Conservation (phyloP, 2,797 vertebrate species). For the Enteromius treurensis region DNA sequence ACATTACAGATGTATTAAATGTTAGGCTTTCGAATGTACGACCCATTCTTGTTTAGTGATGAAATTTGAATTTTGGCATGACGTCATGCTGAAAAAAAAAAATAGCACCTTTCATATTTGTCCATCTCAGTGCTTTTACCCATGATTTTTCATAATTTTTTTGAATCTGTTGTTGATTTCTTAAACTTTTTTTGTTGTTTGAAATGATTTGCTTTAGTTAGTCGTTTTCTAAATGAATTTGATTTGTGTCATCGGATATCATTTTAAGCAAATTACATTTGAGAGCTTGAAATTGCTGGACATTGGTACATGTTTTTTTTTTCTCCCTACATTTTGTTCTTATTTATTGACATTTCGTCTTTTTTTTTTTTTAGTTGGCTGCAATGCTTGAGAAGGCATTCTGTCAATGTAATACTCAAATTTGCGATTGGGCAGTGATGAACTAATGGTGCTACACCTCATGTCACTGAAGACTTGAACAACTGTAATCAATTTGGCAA, state of each 20-base stretch:
- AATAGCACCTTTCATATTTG: slow-evolving; percentile 58
- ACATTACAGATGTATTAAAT: slow-evolving; percentile 32
- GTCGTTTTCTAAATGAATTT: slow-evolving; percentile 44
- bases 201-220: slow-evolving; percentile 40
- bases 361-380: slow-evolving; percentile 22
- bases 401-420: slow-evolving; percentile 19
- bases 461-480: slow-evolving; percentile 56
- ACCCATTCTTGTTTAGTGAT: slow-evolving; percentile 41
- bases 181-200: slow-evolving; percentile 21
- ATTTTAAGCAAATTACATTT: slow-evolving; percentile 10
- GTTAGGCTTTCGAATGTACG: slow-evolving; percentile 56
- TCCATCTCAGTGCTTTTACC: slow-evolving; percentile 49
- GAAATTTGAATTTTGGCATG: slow-evolving; percentile 48
- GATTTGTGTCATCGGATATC: slow-evolving; percentile 48
- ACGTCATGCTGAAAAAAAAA: slow-evolving; percentile 39
- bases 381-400: slow-evolving; percentile 26
- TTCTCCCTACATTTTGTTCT: slow-evolving; percentile 43
- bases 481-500: slow-evolving; percentile 24
- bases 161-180: slow-evolving; percentile 12
- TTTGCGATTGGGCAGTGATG: slow-evolving; percentile 40
- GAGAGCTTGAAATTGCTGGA: slow-evolving; percentile 52
- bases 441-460: slow-evolving; percentile 53
- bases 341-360: slow-evolving; percentile 56
- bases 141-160: not conserved
- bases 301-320: slow-evolving; percentile 51